Evolutionary conservation across 2,797 vertebrate genomes (phyloP).

Genomic region (Spondyliosoma cantharus): DNA sequence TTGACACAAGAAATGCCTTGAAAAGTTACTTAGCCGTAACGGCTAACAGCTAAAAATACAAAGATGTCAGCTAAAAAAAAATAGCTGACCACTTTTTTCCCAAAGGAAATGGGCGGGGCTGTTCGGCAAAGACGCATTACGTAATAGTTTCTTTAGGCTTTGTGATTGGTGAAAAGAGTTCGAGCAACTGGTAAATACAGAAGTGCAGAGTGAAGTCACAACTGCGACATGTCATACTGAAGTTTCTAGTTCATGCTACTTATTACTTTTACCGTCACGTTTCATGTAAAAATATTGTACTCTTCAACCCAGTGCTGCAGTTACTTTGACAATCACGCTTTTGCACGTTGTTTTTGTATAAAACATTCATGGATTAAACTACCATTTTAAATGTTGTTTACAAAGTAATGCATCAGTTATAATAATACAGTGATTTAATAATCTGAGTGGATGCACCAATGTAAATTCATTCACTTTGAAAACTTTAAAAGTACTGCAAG

Average conservation of each 20-base stretch:
- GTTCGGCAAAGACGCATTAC: constrained; percentile 68
- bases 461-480: neutral
- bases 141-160: constrained; percentile 54
- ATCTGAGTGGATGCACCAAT: neutral
- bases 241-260: neutral
- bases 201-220: neutral
- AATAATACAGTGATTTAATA: neutral
- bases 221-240: neutral
- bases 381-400: neutral
- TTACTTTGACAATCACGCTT: neutral
- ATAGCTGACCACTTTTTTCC: constrained; percentile 78
- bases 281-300: neutral
- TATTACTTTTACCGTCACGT: neutral
- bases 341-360: neutral
- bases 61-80: constrained; percentile 80
- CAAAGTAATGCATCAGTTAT: neutral
- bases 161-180: constrained; percentile 77
- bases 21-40: constrained; percentile 70
- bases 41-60: constrained; percentile 77
- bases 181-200: constrained; percentile 16
- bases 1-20: constrained; percentile 37
- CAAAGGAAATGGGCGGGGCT: constrained; percentile 79
- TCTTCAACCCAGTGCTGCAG: neutral
- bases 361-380: neutral
- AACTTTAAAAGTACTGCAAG: neutral